Evolutionary conservation across 1,140 invertebrate genomes (phyloP).

Genomic region (Anastrepha obliqua): DNA sequence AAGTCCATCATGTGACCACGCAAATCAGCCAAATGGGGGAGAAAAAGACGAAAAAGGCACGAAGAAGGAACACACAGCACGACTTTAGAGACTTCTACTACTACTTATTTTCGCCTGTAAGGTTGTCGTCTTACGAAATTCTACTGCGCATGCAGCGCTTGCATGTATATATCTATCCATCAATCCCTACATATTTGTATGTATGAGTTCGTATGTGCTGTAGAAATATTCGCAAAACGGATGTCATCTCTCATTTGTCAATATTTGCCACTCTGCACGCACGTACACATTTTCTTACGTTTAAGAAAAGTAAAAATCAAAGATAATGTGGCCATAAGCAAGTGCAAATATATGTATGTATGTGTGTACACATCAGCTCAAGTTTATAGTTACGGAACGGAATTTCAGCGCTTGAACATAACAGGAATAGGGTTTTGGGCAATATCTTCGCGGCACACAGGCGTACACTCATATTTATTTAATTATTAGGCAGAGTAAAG

Average conservation of each 20-base stretch:
- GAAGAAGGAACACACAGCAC: background rate
- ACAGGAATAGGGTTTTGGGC: too few relatives aligned
- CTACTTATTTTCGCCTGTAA: background rate
- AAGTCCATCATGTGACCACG: conserved; percentile 5
- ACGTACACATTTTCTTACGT: background rate
- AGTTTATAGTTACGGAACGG: too few relatives aligned
- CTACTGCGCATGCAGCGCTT: background rate
- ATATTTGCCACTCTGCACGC: conserved; percentile 54
- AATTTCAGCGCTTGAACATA: too few relatives aligned
- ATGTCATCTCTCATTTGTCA: conserved; percentile 58
- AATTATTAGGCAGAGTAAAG: too few relatives aligned
- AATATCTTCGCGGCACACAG: too few relatives aligned
- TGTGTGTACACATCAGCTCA: too few relatives aligned
- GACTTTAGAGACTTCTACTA: background rate
- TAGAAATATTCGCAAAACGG: conserved; percentile 21
- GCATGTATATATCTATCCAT: too few relatives aligned
- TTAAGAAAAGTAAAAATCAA: too few relatives aligned
- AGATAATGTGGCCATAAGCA: too few relatives aligned
- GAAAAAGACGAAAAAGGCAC: background rate
- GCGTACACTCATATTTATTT: too few relatives aligned
- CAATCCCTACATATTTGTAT: too few relatives aligned
- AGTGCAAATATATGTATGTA: too few relatives aligned
- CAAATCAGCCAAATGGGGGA: background rate
- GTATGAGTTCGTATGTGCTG: background rate
- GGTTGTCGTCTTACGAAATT: background rate